Percentiles rank a stretch among this genome's conserved stretches.
Evolutionary conservation across 1,140 invertebrate species (phyloP).

Genomic region (Lordiphosa stackelbergi): DNA sequence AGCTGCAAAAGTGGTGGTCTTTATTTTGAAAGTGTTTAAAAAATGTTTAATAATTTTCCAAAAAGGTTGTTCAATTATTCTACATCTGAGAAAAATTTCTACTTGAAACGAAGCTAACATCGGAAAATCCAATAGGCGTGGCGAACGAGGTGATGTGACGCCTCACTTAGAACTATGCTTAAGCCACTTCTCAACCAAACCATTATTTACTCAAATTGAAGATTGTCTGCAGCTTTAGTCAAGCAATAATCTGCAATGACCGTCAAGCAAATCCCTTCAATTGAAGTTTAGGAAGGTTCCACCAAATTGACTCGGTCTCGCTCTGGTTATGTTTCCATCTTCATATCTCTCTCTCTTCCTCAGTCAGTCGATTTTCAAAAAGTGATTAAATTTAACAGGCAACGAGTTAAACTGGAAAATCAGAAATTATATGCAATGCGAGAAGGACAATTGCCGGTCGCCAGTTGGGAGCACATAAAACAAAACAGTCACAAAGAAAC

Average conservation of each 20-base stretch:
- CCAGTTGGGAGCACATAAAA: constrained; percentile 45
- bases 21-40: no score
- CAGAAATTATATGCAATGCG: constrained; percentile 59
- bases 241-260: neutral
- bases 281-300: neutral
- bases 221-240: no score
- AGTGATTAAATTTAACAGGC: constrained; percentile 67
- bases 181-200: no score
- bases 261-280: constrained; percentile 1
- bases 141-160: no score
- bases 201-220: no score
- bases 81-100: no score
- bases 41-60: no score
- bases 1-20: no score
- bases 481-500: constrained; percentile 44
- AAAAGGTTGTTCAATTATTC: no score
- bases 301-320: constrained; percentile 12
- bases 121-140: no score
- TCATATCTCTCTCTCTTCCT: neutral
- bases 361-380: constrained; percentile 26
- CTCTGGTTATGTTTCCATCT: neutral
- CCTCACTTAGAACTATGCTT: no score
- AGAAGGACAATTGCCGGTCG: constrained; percentile 41
- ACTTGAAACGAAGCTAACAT: no score
- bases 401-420: constrained; percentile 58